Evolutionary conservation across 2,797 vertebrate species (phyloP), one percentile per base, ranked within the genome.

Genomic region (Cygnus olor): DNA sequence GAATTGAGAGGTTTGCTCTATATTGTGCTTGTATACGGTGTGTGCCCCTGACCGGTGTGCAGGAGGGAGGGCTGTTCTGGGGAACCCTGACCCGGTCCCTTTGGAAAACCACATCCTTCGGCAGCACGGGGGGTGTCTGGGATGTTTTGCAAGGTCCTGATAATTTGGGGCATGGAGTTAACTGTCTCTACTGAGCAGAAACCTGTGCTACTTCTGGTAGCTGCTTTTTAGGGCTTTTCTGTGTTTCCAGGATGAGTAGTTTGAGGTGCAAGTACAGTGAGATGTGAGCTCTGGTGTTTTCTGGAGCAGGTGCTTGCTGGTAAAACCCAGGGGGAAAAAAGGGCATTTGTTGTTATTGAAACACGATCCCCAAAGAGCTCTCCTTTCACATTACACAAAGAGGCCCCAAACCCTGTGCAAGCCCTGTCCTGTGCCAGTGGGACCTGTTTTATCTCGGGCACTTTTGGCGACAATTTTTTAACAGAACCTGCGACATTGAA

Each of bases 261-360:
- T 40, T 0, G 0, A 61, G 54, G 32, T 53, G n/a, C 20, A 79
- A 61, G 56, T 24, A 44, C 0, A 0, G 36, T 19, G 38, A 40
- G 32, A 42, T 1, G 4, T 45, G 49, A 89, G 13, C 61, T 51
- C 28, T 0, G 0, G 6, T 58, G 2, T 61, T 85, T 71, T 25
- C 42, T n/a, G 45, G 27, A 63, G 24, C 32, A 72, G 44, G 19
- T 21, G 49, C 16, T 45, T 65, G 36, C 70, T 81, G 74, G 28
- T 61, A 76, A 84, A 96, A 86, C 16, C 14, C 19, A 2, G 38
- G 28, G 17, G 18, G 1, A 0, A 74, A 66, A 71, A 68, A 24
- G 4, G 10, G 1, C 72, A 8, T 69, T 80, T 87, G 36, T 45
- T 80, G 58, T 20, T 72, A 3, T 30, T 60, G 38, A 68, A 57